These are phyloP conservation scores for Bombyx huttoni DNA, from an alignment of 2,888 invertebrate species.

Conservation along the genomic window DNA sequence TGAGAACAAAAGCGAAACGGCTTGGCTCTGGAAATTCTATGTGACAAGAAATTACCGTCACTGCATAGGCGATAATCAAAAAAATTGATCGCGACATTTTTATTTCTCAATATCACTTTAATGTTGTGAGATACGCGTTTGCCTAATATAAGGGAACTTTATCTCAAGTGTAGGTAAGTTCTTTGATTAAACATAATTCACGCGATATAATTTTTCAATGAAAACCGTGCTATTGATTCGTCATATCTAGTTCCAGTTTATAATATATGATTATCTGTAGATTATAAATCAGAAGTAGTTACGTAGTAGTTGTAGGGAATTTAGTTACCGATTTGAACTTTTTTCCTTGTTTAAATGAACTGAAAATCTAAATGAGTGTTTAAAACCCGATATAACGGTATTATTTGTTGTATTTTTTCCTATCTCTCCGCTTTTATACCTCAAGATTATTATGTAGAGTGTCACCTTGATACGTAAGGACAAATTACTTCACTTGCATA, in stretches of 20 bases:
- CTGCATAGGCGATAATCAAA: conserved; percentile 18
- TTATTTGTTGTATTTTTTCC: no score
- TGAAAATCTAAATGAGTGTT: no score
- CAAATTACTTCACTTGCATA: no score
- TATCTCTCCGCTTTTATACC: no score
- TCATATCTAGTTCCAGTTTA: neutral
- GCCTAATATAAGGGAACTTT: conserved; percentile 1
- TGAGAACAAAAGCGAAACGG: conserved; percentile 38
- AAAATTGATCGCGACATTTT: conserved; percentile 14
- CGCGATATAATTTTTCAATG: neutral
- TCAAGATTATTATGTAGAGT: no score
- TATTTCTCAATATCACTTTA: neutral
- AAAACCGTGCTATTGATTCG: neutral
- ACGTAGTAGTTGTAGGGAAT: neutral
- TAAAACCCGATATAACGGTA: no score
- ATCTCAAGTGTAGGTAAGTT: neutral
- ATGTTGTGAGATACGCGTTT: neutral
- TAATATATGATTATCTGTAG: conserved; percentile 1
- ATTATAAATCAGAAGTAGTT: neutral
- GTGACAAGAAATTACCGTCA: conserved; percentile 22
- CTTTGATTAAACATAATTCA: conserved; percentile 1
- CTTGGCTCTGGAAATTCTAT: conserved; percentile 39
- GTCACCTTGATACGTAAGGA: no score
- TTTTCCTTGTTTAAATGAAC: no score
- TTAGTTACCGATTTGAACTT: no score